A percentile compares a stretch with the other conserved stretches of the same genome.
Conservation (phyloP, 2,113 vertebrate species). For the Pardalotus punctatus region DNA sequence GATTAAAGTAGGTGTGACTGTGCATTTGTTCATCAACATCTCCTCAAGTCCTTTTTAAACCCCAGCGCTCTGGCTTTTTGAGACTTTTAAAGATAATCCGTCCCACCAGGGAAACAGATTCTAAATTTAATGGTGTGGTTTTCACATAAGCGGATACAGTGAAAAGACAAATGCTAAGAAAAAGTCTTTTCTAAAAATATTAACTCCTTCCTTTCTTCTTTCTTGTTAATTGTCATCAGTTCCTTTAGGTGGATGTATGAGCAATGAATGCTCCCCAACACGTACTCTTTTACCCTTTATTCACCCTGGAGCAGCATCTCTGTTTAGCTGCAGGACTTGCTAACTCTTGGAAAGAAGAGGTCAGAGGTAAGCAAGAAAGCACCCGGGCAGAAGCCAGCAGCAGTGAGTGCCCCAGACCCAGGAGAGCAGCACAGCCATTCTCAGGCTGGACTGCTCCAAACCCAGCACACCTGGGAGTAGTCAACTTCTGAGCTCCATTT, state of each 20-base stretch:
- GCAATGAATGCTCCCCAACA: neutral
- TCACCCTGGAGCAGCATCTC: neutral
- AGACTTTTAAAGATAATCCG: neutral
- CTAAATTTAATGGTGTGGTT: neutral
- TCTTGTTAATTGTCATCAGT: neutral
- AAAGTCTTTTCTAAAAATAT: neutral
- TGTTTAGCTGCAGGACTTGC: neutral
- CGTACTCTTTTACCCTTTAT: accelerated
- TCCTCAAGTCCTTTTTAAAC: neutral
- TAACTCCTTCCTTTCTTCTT: neutral
- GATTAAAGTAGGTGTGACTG: neutral
- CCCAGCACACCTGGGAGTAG: neutral
- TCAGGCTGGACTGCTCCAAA: neutral
- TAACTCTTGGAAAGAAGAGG: neutral
- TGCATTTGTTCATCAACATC: neutral
- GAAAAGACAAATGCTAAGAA: neutral
- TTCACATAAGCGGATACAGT: neutral
- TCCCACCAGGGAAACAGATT: neutral
- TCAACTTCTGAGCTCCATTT: neutral
- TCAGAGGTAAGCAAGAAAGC: neutral
- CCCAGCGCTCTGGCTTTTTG: neutral
- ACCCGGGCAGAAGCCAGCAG: neutral
- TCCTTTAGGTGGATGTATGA: neutral
- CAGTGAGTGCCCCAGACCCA: accelerated
- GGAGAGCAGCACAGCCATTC: neutral